phyloP scores from a whole-genome alignment of 92 coral and sea anemone genomes.

The Pocillopora grandis region DNA sequence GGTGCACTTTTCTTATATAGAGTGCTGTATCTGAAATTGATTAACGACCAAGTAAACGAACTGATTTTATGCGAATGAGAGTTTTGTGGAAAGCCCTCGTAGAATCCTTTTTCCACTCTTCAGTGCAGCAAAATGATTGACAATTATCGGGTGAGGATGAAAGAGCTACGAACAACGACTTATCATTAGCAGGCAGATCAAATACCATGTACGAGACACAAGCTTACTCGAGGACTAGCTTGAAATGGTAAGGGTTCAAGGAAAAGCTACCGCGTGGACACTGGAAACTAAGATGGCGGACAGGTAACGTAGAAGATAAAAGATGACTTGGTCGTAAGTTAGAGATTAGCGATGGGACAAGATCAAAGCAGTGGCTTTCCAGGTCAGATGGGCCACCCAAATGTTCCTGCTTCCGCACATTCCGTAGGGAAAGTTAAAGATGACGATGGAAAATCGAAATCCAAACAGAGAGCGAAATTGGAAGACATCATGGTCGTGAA shows the following conservation, averaged over 20 bases:
- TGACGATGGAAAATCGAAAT: slow-evolving; percentile 15
- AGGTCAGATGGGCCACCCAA: slow-evolving; percentile 39
- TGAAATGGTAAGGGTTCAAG: background rate
- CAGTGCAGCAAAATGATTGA: too few species aligned
- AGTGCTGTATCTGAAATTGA: too few species aligned
- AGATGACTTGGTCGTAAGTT: background rate
- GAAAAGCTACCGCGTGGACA: background rate
- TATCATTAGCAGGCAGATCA: background rate
- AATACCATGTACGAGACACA: background rate
- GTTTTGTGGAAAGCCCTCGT: too few species aligned
- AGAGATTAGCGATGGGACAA: slow-evolving; percentile 76
- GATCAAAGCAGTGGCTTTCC: slow-evolving; percentile 76
- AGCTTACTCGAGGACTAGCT: background rate
- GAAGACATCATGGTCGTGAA: slow-evolving; percentile 88
- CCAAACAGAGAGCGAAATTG: slow-evolving; percentile 68
- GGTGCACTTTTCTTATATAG: too few species aligned
- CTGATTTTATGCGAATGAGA: too few species aligned
- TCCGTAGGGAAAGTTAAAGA: slow-evolving; percentile 56
- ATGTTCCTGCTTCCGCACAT: slow-evolving; percentile 60
- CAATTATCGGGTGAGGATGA: too few species aligned
- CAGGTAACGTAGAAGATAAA: background rate
- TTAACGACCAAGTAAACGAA: too few species aligned
- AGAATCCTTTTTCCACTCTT: too few species aligned
- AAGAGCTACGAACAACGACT: too few species aligned
- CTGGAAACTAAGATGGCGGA: slow-evolving; percentile 58